Evolutionary conservation across 2,113 vertebrate genomes (phyloP), one percentile per base, ranked within the genome.

Genomic region (Paracanthobrama guichenoti): DNA sequence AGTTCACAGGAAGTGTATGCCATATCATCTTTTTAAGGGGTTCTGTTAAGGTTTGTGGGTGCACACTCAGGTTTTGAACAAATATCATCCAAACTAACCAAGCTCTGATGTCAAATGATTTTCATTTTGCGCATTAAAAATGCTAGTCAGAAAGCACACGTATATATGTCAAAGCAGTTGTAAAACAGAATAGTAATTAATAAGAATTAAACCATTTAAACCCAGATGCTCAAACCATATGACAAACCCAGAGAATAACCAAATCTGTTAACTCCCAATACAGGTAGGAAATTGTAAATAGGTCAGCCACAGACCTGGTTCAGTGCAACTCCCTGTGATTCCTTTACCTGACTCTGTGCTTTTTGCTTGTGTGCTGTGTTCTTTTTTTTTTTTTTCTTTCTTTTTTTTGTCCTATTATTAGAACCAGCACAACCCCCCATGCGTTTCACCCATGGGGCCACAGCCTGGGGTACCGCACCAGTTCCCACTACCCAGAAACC

Each of bases 341-440:
- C 26, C 53, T 28, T 83, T 62, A 83, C 81, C 79, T 67, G 57
- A 26, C 7, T 53, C 46, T 31, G 50, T 78, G 74, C 53, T 39
- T 83, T 76, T 46, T 74, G 55, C 71, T 50, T 39, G 76, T 81
- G 60, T 28, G 50, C 26, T 39, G 39, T 14, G 22, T 80, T 86
- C 5, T n/a, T 46, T 74, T 74, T 28, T 66, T 75, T 67, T 59
- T 46, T 74, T 75, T 75, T 67, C 50, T 35, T 74, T 75, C 7
- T 35, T 74, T 75, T 28, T 66, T 75, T 67, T 48, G 39, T 71
- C 26, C 77, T 87, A 77, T 81, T 76, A 76, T 60, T 87, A 81
- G 82, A 67, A 59, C 18, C 74, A 39, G 6, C 24, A 55, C 76
- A 72, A 26, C 57, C 67, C 42, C 67, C 20, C 18, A 22, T 42